These are phyloP conservation scores for Guaruba guarouba DNA, from an alignment of 2,113 vertebrate species.

Conservation along the genomic window DNA sequence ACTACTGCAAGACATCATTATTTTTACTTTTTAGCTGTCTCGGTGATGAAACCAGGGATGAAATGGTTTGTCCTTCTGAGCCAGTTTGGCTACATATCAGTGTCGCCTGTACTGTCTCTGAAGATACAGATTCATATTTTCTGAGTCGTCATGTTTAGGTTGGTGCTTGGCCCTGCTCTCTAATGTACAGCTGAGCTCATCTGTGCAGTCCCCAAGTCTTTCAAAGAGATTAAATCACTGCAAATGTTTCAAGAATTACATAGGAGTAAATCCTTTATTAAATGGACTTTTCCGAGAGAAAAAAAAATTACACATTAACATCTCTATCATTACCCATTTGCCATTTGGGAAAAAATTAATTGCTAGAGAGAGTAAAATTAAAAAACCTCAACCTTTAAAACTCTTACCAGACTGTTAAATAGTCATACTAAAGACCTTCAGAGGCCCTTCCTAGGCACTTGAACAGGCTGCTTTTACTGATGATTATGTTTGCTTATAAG, in stretches of 20 bases:
- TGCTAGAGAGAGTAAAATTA: background rate
- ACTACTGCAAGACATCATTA: background rate
- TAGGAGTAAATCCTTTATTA: background rate
- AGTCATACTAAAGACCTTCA: background rate
- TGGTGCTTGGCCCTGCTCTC: background rate
- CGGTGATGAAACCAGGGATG: background rate
- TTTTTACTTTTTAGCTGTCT: background rate
- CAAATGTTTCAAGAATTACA: background rate
- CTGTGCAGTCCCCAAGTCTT: background rate
- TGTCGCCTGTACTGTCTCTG: background rate
- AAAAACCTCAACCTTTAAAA: background rate
- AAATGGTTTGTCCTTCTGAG: background rate
- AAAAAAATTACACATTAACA: background rate
- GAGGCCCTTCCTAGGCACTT: background rate
- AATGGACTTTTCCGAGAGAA: background rate
- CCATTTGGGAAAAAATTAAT: background rate
- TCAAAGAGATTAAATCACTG: background rate
- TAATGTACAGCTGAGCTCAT: background rate
- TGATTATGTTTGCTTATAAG: slow-evolving; percentile 1
- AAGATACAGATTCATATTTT: background rate
- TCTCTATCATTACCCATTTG: background rate
- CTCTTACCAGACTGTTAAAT: background rate
- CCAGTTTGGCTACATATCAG: background rate
- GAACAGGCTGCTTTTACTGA: slow-evolving; percentile 3
- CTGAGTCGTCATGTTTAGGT: background rate